These are phyloP conservation scores for Sandelia bainsii DNA, from an alignment of 2,797 vertebrate genomes.

Conservation along the genomic window DNA sequence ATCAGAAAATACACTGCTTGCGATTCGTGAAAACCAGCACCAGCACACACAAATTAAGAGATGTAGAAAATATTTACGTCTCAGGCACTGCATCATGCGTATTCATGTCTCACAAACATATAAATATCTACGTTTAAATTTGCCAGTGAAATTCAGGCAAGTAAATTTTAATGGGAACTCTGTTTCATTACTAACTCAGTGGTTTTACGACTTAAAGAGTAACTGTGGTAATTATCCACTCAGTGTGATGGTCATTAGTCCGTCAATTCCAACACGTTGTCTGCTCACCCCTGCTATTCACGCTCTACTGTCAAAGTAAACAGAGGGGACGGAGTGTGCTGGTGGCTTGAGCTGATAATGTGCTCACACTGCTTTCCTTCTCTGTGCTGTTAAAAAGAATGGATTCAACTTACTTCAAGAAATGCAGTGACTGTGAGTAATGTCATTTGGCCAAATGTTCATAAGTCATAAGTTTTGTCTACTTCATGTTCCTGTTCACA, in stretches of 20 bases:
- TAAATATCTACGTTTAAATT: conserved; percentile 12
- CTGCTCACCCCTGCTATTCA: conserved; percentile 62
- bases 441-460: neutral
- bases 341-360: conserved; percentile 24
- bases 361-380: neutral
- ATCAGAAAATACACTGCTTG: conserved; percentile 43
- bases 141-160: conserved; percentile 16
- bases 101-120: neutral
- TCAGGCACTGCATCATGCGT: neutral
- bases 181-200: conserved; percentile 39
- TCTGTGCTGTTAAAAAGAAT: neutral
- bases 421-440: neutral
- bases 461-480: conserved; percentile 13
- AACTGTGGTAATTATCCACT: conserved; percentile 67
- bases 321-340: conserved; percentile 26
- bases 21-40: conserved; percentile 25
- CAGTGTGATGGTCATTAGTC: conserved; percentile 72
- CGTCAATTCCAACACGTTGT: conserved; percentile 66
- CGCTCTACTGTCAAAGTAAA: conserved; percentile 70
- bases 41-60: conserved; percentile 5
- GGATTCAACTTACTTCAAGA: neutral
- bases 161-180: conserved; percentile 24
- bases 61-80: neutral
- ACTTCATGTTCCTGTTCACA: conserved; percentile 30
- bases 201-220: conserved; percentile 60